Evolutionary conservation across 1,140 invertebrate species (phyloP), one percentile per base, ranked within the genome.

Genomic region (Epicauta chinensis): DNA sequence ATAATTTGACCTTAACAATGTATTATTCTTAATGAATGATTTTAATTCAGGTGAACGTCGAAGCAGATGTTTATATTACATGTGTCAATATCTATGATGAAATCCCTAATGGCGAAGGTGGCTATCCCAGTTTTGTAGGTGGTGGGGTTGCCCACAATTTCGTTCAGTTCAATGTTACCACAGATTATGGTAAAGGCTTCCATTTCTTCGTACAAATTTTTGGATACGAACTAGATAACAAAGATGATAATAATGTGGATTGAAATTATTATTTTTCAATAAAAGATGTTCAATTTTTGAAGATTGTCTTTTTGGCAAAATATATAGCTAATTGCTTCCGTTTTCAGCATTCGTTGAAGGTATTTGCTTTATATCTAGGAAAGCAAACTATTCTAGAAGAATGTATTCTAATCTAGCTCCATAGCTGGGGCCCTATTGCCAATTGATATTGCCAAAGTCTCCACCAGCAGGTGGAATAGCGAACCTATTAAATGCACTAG

Each of bases 71-170:
- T 14, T 46, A 59, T 34, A 68, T 68, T 51, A 61, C 48, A 11
- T 67, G 66, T 41, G 64, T 61, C 1, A 65, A 64, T 37, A 55
- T 68, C 16, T 57, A 48, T 7, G 65, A 68, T 46, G 56, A 67
- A 57, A 43, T 60, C 23, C 60, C 58, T 10, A 39, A 58, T 38
- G 61, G 58, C 3, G 58, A 54, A 15, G 60, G 57, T 36, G 66
- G 53, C 2, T 67, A 65, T 51, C 64, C 65, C 9, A 56, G 38
- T 41, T 65, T 46, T 41, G 13, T 48, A 29, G 46, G 49, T 16
- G 66, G 66, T 10, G 66, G 66, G 41, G 58, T 68, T 29, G 65
- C 63, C 2, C 39, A 65, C 32, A 67, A 67, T 52, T 68, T 56
- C 39, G 47, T 68, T 12, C 53, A 58, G 47, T 67, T 68, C 45